Conservation (phyloP, 2,797 vertebrate genomes). For the Cheirogaleus major region DNA sequence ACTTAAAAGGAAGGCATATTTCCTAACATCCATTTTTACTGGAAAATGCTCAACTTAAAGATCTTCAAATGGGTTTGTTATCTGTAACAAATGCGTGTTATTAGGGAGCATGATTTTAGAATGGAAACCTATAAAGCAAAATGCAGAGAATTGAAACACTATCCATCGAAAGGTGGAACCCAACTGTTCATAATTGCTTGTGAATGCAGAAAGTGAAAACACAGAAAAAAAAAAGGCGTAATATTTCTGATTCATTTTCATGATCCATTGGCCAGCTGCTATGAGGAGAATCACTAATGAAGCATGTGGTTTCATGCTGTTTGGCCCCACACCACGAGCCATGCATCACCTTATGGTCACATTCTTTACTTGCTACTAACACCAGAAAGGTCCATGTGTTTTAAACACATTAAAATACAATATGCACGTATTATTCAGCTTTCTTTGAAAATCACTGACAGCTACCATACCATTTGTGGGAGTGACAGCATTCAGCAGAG, state of each 20-base stretch:
- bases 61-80: not conserved
- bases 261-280: conserved; percentile 85
- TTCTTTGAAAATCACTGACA: conserved; percentile 78
- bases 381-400: conserved; percentile 70
- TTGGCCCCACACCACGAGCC: conserved; percentile 75
- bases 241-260: conserved; percentile 84
- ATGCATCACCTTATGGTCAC: conserved; percentile 77
- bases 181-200: conserved; percentile 81
- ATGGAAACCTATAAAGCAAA: not conserved
- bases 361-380: conserved; percentile 67
- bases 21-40: not conserved
- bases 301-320: conserved; percentile 81
- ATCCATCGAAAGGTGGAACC: conserved; percentile 56
- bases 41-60: not conserved
- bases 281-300: conserved; percentile 85
- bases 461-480: conserved; percentile 70
- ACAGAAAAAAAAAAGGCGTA: conserved; percentile 36
- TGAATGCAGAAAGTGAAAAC: conserved; percentile 67
- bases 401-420: conserved; percentile 74
- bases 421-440: conserved; percentile 73
- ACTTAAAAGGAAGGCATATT: not conserved
- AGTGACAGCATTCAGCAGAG: conserved; percentile 79
- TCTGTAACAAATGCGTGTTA: not conserved
- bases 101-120: not conserved
- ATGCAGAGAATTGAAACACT: conserved; percentile 65